phyloP scores from a whole-genome alignment of 1,140 invertebrate species.

The Drosophila punjabiensis region DNA sequence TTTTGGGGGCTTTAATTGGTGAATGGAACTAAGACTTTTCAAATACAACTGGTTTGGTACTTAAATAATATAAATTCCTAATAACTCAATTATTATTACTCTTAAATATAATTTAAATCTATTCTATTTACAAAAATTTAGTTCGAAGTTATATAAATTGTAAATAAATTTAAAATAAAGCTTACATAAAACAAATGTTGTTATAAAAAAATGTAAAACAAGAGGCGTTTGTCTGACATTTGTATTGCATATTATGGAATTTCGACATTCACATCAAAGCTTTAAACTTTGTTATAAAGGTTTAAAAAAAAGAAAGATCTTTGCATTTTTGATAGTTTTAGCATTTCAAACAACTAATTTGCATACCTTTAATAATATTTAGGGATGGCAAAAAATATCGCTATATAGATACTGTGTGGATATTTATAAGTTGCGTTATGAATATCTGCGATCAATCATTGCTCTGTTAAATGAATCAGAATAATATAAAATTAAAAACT shows the following conservation, averaged over 20 bases:
- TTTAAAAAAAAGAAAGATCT: background rate
- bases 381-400: too few species aligned
- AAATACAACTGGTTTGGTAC: background rate
- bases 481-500: too few species aligned
- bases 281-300: background rate
- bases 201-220: background rate
- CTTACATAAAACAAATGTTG: background rate
- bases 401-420: too few species aligned
- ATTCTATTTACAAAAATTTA: background rate
- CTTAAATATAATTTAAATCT: background rate
- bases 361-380: background rate
- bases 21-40: constrained; percentile 16
- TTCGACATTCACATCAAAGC: background rate
- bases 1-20: constrained; percentile 8
- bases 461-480: too few species aligned
- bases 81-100: background rate
- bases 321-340: background rate
- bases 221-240: too few species aligned
- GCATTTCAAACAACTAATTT: background rate
- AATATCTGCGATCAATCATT: too few species aligned
- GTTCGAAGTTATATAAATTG: background rate
- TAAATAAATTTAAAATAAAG: background rate
- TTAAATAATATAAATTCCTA: background rate
- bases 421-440: too few species aligned
- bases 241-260: background rate